Evolutionary conservation across 2,113 vertebrate species (phyloP).

Genomic region (Chamaetylas fuelleborni): DNA sequence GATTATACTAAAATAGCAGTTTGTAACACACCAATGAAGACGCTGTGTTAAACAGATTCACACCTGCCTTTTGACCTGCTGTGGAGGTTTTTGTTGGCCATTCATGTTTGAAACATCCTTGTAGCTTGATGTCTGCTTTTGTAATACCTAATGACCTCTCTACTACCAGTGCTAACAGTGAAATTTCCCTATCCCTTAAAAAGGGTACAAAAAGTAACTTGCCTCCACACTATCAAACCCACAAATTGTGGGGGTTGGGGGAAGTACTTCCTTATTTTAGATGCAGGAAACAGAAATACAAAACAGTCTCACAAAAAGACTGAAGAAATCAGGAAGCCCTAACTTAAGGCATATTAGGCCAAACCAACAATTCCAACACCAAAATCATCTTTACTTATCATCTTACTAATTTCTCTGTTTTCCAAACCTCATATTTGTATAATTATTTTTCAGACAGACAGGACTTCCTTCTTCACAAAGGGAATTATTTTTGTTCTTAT

Average conservation of each 20-base stretch:
- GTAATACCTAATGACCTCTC: not conserved
- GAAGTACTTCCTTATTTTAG: slow-evolving; percentile 11
- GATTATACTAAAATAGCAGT: not conserved
- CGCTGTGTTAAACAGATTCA: not conserved
- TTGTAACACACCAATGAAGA: not conserved
- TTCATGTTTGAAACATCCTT: not conserved
- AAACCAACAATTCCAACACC: not conserved
- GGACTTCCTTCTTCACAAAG: not conserved
- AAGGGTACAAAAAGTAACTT: not conserved
- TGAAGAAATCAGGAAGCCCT: slow-evolving; percentile 10
- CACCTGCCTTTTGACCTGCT: not conserved
- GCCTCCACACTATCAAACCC: not conserved
- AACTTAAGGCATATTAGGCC: not conserved
- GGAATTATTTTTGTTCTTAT: not conserved
- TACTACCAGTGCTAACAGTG: not conserved
- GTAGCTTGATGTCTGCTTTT: not conserved
- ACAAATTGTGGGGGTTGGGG: not conserved
- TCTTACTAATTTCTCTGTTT: not conserved
- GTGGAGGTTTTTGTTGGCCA: not conserved
- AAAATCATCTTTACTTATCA: not conserved
- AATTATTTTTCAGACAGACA: not conserved
- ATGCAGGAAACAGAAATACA: not conserved
- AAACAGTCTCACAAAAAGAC: not conserved
- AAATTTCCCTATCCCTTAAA: not conserved
- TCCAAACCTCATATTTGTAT: not conserved